Base-by-base conservation (phyloP, 2,888 invertebrate species). In the Apamea crenata region DNA sequence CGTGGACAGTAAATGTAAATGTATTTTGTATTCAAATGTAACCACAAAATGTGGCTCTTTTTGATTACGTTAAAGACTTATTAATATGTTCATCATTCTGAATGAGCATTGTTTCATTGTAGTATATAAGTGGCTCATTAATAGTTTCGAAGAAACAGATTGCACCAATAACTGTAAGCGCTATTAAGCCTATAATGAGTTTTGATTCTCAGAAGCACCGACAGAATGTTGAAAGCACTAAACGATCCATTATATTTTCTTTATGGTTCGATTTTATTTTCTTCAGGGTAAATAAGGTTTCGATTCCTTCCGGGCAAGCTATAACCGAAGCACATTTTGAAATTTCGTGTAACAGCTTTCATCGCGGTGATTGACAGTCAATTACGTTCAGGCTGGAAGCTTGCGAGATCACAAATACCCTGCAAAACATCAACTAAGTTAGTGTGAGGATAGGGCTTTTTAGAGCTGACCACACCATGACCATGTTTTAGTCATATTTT, bases 121-220 rank as follows among this genome's bases (percentile, higher is more conserved):
- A 47, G 74, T 74, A 44, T 50, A 56, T 68, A 85, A 85, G 59
- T 76, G n/a, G 65, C 6, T 21, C 21, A 78, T 74, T 76, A 68
- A 76, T 75, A 75, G 77, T 47, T 87, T 84, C 75, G 21, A 67
- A 32, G 75, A 82, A 87, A 69, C 32, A 14, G 36, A 50, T 74
- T 79, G 47, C 79, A 70, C 74, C 65, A 82, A 80, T 82, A 83
- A 80, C 68, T 69, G 65, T 77, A 66, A 63, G 59, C 18, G 50
- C 69, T 73, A 65, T 80, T 81, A 78, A 77, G 61, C 70, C 67
- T 47, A 65, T 79, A 88, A 88, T 77, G 68, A 78, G 73, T 68
- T 82, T 82, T 77, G 71, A 66, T 86, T 86, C 88, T 76, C 36
- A 81, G 87, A 87, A 87, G n/a, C 68, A 74, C 70, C 53, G 67